Evolutionary conservation across 2,113 vertebrate species (phyloP).

Genomic region (Thermophis baileyi): DNA sequence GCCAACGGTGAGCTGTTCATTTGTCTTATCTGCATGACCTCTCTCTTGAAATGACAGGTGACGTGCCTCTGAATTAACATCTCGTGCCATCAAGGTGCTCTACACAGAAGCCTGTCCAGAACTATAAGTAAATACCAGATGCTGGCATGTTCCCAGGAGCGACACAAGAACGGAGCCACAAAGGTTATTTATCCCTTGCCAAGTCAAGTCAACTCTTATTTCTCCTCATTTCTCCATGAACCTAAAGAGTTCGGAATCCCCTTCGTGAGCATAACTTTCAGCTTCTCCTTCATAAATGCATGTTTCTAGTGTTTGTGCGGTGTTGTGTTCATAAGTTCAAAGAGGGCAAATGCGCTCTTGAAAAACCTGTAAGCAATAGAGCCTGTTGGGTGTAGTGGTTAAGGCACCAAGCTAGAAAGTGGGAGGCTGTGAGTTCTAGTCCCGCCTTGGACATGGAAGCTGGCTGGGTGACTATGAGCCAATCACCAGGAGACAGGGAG

Average conservation of each 20-base stretch:
- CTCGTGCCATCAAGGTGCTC: constrained; percentile 57
- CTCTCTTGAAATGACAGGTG: constrained; percentile 64
- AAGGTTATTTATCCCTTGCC: constrained; percentile 3
- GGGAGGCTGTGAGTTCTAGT: background rate
- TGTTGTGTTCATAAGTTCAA: background rate
- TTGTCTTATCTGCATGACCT: constrained; percentile 68
- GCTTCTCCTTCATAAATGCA: background rate
- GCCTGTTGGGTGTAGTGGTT: background rate
- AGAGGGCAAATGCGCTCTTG: no score
- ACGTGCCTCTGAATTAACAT: constrained; percentile 57
- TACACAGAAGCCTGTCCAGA: constrained; percentile 27
- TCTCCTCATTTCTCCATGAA: background rate
- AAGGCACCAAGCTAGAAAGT: background rate
- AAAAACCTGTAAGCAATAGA: background rate
- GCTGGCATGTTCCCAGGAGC: background rate
- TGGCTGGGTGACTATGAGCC: no score
- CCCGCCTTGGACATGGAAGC: no score
- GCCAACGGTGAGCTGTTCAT: constrained; percentile 49
- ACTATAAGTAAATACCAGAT: constrained; percentile 31
- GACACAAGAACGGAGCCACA: background rate
- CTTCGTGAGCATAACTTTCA: background rate
- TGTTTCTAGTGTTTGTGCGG: background rate
- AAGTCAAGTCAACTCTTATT: background rate
- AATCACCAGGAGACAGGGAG: background rate
- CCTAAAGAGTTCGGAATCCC: background rate